A percentile compares a stretch with the other conserved stretches of the same genome.
Conservation (phyloP, 2,888 invertebrate species). For the Pyrrhia umbra region DNA sequence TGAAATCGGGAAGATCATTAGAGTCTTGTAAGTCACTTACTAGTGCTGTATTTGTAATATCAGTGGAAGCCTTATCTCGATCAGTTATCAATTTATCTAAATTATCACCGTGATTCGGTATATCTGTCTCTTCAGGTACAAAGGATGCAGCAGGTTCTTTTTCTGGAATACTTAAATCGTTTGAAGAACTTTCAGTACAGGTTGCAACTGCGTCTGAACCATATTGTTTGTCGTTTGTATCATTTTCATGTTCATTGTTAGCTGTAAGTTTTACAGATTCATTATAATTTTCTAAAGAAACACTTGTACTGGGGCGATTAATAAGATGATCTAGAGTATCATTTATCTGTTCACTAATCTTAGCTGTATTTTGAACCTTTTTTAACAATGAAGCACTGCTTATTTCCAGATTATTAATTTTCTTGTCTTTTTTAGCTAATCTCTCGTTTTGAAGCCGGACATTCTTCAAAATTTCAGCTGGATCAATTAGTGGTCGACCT, state of each 20-base stretch:
- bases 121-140: background rate
- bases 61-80: constrained; percentile 15
- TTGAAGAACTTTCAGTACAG: constrained; percentile 5
- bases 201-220: background rate
- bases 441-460: constrained; percentile 68
- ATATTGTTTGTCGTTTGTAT: background rate
- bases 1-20: constrained; percentile 56
- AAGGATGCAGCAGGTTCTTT: background rate
- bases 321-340: constrained; percentile 68
- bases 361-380: constrained; percentile 64
- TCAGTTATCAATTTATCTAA: constrained; percentile 16
- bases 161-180: constrained; percentile 2
- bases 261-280: constrained; percentile 9
- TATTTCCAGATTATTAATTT: constrained; percentile 70
- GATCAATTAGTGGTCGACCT: constrained; percentile 58
- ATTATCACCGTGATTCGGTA: background rate
- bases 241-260: background rate
- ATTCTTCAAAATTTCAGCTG: constrained; percentile 72
- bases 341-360: constrained; percentile 66
- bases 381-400: constrained; percentile 63
- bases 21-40: background rate
- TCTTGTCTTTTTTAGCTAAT: constrained; percentile 71
- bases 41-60: background rate
- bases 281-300: constrained; percentile 7
- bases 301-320: constrained; percentile 66